A percentile compares a stretch with the other conserved stretches of the same genome.
Evolutionary conservation across 2,888 invertebrate species (phyloP).

Genomic region (Cantharis flavilabris): DNA sequence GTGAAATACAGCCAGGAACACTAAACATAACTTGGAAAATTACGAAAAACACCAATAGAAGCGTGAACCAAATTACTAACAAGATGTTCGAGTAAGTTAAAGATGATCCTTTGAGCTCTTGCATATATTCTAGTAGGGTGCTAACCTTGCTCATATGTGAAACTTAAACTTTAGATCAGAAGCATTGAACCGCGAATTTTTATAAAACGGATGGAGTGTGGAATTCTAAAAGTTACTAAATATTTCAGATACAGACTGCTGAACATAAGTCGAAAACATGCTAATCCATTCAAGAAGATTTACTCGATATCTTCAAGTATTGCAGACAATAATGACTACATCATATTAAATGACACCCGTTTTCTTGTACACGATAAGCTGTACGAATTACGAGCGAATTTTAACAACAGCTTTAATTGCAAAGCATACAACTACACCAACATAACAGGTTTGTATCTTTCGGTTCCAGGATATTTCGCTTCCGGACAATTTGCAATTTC

Average conservation of each 20-base stretch:
- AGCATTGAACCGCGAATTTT: no score
- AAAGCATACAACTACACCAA: constrained; percentile 7
- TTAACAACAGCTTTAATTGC: constrained; percentile 23
- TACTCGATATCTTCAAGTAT: neutral
- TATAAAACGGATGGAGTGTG: no score
- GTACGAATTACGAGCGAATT: constrained; percentile 18
- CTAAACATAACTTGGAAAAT: constrained; percentile 21
- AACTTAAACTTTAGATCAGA: no score
- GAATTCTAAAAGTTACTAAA: no score
- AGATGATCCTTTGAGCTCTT: no score
- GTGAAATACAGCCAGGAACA: constrained; percentile 8
- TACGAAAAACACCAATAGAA: neutral
- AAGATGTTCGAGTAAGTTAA: constrained; percentile 14
- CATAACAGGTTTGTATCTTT: constrained; percentile 6
- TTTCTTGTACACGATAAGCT: neutral
- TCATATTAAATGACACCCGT: neutral
- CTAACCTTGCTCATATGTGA: no score
- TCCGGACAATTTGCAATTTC: no score
- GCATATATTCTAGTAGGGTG: no score
- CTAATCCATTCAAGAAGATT: neutral
- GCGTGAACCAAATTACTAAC: constrained; percentile 8
- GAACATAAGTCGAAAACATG: neutral
- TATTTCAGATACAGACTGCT: neutral
- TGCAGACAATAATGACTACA: neutral
- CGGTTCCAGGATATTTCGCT: no score